Base-by-base conservation (phyloP, 2,888 invertebrate genomes). In the Chelonus formosanus region DNA sequence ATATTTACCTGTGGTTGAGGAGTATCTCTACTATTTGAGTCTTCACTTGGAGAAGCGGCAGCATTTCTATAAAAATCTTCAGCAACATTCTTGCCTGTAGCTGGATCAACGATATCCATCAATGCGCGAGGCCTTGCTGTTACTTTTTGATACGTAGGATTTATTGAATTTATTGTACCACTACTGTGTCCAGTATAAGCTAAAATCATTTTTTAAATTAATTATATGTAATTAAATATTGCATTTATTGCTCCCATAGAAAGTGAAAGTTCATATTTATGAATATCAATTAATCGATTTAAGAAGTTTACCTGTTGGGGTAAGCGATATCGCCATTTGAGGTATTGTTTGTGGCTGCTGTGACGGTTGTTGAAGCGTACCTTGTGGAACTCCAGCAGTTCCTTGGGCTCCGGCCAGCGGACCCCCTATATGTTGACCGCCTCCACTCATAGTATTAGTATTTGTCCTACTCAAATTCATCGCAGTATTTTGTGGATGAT, bases 1-100 rank as follows among this genome's bases (percentile, higher is more conserved):
- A 20, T 20, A 20, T 20, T 20, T 79, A 82, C 82, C 75, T 77
- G 74, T 73, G 86, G 85, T 76, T 87, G 87, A 57, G 87, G 86
- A 45, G 86, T 87, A 76, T 87, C 87, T 71, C 87, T 84, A 75
- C 87, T 87, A 75, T 84, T 87, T 57, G 85, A 81, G 70, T 88
- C 87, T 68, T 84, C 85, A 76, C 84, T 85, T 71, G 84, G 75
- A 74, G 83, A 81, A 75, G 84, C 83, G 79, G 80, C 85, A 74
- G 86, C 86, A 76, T 86, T 86, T 83, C 85, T 72, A 76, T 83
- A 84, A 71, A 85, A 80, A 71, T 87, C 86, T 44, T 84, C 84
- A 60, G 87, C 85, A 65, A 88, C 85, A 70, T 88, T 87, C 84
- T 87, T 86, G 69, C 86, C 85, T 47, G 88, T 87, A 58, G 77